These are phyloP conservation scores for Marmota flaviventris DNA, from an alignment of 2,113 vertebrate genomes.

Conservation along the genomic window DNA sequence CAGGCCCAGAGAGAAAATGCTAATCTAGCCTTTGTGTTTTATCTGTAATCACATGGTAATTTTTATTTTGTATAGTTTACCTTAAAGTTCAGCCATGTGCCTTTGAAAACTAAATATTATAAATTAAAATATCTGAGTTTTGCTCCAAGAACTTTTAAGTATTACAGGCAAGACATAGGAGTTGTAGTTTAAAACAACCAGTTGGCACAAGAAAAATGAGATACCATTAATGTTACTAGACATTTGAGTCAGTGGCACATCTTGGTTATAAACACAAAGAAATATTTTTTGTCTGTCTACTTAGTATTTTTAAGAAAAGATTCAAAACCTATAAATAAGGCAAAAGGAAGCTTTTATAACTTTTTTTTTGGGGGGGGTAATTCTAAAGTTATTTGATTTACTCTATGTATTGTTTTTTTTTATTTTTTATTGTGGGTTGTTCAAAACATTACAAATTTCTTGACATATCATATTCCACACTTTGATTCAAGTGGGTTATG, in stretches of 20 bases:
- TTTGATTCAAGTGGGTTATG: too few relatives aligned
- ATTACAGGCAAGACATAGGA: slow-evolving; percentile 16
- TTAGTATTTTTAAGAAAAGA: not conserved
- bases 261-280: slow-evolving; percentile 7
- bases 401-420: too few relatives aligned
- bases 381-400: too few relatives aligned
- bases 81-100: not conserved
- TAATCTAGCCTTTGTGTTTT: not conserved
- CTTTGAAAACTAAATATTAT: not conserved
- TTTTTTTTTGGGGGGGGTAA: too few relatives aligned
- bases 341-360: not conserved
- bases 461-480: too few relatives aligned
- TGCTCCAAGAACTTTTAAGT: slow-evolving; percentile 1
- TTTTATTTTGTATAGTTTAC: not conserved
- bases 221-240: not conserved
- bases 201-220: not conserved
- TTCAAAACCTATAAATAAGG: not conserved
- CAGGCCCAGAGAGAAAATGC: not conserved
- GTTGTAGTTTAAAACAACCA: slow-evolving; percentile 28
- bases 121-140: not conserved
- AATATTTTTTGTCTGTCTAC: not conserved
- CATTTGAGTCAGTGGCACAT: not conserved
- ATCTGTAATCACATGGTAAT: not conserved
- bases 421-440: too few relatives aligned
- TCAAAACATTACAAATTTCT: too few relatives aligned